Evolutionary conservation across 2,888 invertebrate genomes (phyloP).

Genomic region (Euproctis similis): DNA sequence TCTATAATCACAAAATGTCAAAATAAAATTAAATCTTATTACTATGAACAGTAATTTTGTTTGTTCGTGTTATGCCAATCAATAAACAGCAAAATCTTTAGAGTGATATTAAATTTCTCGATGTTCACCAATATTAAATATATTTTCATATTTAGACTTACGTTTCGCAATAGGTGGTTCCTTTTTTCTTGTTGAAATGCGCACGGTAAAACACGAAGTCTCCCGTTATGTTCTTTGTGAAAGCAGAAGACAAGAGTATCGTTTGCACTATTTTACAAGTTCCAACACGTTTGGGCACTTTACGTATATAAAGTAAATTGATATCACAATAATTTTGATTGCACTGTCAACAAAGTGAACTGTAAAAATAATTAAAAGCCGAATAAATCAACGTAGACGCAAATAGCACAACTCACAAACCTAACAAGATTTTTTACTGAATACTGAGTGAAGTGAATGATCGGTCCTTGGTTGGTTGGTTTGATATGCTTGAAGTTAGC

Average conservation of each 20-base stretch:
- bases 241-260: slow-evolving; percentile 40
- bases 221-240: slow-evolving; percentile 58
- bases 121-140: background rate
- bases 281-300: slow-evolving; percentile 9
- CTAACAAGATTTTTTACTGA: slow-evolving; percentile 28
- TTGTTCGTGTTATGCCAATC: slow-evolving; percentile 3
- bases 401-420: slow-evolving; percentile 30
- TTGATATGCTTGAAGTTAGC: slow-evolving; percentile 47
- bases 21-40: too few relatives aligned
- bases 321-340: slow-evolving; percentile 20
- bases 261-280: slow-evolving; percentile 20
- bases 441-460: background rate
- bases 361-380: slow-evolving; percentile 31
- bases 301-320: slow-evolving; percentile 11
- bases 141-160: slow-evolving; percentile 29
- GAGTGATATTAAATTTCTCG: background rate
- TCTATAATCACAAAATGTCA: too few relatives aligned
- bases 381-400: slow-evolving; percentile 32
- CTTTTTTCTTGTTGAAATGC: slow-evolving; percentile 34
- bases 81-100: slow-evolving; percentile 2
- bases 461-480: slow-evolving; percentile 30
- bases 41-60: too few relatives aligned
- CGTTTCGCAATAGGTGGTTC: slow-evolving; percentile 28
- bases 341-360: slow-evolving; percentile 37
- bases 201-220: slow-evolving; percentile 29